Evolutionary conservation across 1,140 invertebrate species (phyloP).

Genomic region (Calycopis cecrops): DNA sequence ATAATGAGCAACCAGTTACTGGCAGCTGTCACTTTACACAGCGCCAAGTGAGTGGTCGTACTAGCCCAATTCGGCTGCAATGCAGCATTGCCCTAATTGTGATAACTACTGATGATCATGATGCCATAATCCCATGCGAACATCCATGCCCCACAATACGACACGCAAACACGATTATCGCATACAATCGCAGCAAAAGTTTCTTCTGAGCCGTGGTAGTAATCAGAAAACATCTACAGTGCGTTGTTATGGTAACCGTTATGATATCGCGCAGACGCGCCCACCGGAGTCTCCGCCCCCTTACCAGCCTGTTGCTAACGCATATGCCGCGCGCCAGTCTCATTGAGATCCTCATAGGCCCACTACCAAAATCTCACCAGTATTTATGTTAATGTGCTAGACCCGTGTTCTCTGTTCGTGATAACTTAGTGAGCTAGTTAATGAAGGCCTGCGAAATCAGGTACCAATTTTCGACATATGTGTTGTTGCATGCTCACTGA

Average conservation of each 20-base stretch:
- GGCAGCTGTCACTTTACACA: too few relatives aligned
- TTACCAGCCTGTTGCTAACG: constrained; percentile 67
- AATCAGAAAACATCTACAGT: constrained; percentile 64
- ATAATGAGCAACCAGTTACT: too few relatives aligned
- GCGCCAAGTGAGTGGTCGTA: too few relatives aligned
- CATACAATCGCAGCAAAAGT: constrained; percentile 52
- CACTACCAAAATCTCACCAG: constrained; percentile 27
- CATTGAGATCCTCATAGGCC: constrained; percentile 33
- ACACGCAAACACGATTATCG: constrained; percentile 53
- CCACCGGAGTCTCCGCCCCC: constrained; percentile 45
- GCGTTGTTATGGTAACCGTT: constrained; percentile 66
- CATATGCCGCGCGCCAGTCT: constrained; percentile 52
- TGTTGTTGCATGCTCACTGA: constrained; percentile 6
- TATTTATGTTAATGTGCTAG: constrained; percentile 26
- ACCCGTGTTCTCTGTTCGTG: constrained; percentile 29
- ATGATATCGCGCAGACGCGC: constrained; percentile 53
- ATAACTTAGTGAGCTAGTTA: constrained; percentile 29
- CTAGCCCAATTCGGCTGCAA: too few relatives aligned
- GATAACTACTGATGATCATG: too few relatives aligned
- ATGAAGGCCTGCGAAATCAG: constrained; percentile 58
- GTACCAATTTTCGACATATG: constrained; percentile 31
- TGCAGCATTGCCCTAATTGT: too few relatives aligned
- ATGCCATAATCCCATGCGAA: too few relatives aligned
- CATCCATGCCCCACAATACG: constrained; percentile 18
- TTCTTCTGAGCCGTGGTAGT: constrained; percentile 43